Percentiles rank a stretch among this genome's conserved stretches.
phyloP scores from a whole-genome alignment of 2,797 vertebrate species.

The Thamnophis elegans region DNA sequence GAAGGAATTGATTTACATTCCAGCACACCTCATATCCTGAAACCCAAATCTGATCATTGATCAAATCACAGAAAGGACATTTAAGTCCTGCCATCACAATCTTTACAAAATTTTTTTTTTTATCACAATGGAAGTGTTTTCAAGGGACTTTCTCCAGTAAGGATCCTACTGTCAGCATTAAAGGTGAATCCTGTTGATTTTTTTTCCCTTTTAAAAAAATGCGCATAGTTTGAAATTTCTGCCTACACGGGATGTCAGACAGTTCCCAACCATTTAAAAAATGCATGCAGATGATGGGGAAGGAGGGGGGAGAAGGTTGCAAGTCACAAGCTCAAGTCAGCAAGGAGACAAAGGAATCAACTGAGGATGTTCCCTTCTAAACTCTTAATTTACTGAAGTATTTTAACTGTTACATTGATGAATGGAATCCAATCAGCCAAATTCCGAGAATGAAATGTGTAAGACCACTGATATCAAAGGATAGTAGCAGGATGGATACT shows the following conservation, averaged over 20 bases:
- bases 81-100: not conserved
- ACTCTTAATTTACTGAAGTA: not conserved
- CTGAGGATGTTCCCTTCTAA: not conserved
- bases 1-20: not conserved
- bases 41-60: not conserved
- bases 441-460: not conserved
- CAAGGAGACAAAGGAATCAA: not conserved
- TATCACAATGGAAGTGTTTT: not conserved
- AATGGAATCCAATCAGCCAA: not conserved
- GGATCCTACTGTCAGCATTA: not conserved
- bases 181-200: not conserved
- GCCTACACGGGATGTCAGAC: not conserved
- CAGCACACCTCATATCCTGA: not conserved
- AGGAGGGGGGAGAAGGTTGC: not conserved
- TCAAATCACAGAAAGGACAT: not conserved
- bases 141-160: not conserved
- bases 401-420: not conserved
- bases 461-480: not conserved
- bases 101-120: no score
- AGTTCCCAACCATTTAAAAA: not conserved
- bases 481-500: not conserved
- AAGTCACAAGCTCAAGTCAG: not conserved
- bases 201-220: not conserved
- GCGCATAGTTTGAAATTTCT: not conserved
- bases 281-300: not conserved